A percentile compares a stretch with the other conserved stretches of the same genome.
These are phyloP conservation scores for Patiria miniata DNA, from an alignment of 35 echinoderm and acorn worm species.

Conservation along the genomic window DNA sequence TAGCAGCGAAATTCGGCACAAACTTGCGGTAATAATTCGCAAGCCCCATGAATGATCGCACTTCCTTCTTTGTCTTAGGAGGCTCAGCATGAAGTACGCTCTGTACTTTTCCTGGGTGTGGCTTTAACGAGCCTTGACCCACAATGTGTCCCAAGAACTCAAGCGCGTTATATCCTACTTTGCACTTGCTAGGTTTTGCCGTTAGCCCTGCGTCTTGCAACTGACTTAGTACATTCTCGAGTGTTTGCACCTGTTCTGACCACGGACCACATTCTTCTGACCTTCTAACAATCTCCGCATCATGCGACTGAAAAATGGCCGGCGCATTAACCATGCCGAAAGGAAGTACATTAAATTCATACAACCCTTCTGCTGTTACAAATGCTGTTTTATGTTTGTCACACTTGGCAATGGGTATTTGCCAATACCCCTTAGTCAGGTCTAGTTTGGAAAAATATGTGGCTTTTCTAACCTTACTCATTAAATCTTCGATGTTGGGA, in stretches of 20 bases:
- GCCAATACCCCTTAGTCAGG: no score
- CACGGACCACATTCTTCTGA: conserved; percentile 26
- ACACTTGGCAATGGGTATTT: no score
- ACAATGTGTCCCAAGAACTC: conserved; percentile 46
- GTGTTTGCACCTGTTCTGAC: conserved; percentile 7
- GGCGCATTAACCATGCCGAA: conserved; percentile 21
- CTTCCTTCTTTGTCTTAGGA: conserved; percentile 41
- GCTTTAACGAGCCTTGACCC: neutral
- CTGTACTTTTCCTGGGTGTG: neutral
- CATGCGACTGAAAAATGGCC: conserved; percentile 22
- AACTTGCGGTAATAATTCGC: conserved; percentile 38
- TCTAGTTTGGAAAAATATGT: no score
- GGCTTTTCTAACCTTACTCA: no score
- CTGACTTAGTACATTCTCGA: conserved; percentile 23
- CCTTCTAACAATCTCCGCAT: conserved; percentile 44
- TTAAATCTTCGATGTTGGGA: no score
- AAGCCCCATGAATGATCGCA: conserved; percentile 47
- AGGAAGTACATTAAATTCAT: no score
- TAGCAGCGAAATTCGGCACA: conserved; percentile 45
- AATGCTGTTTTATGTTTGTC: no score
- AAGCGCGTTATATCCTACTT: conserved; percentile 1
- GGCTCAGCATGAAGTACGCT: neutral
- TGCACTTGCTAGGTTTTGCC: conserved; percentile 57
- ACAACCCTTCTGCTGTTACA: no score
- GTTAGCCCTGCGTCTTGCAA: conserved; percentile 40